Evolutionary conservation across 2,797 vertebrate genomes (phyloP), one percentile per base, ranked within the genome.

Genomic region (Cephalopachus bancanus): DNA sequence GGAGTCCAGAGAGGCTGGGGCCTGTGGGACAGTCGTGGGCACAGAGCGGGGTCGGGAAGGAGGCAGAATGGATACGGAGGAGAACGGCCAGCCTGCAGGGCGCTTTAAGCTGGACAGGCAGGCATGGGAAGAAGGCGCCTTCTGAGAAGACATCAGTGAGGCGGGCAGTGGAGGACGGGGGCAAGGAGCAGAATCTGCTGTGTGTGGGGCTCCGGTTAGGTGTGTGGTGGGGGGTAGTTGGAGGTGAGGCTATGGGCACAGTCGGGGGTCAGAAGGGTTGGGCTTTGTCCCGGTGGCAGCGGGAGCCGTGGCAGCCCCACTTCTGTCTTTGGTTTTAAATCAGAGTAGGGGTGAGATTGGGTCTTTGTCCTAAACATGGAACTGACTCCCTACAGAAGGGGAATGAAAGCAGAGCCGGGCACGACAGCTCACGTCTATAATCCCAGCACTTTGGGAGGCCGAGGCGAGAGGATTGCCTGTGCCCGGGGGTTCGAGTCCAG

Each of bases 151-250:
- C 12, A 51, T 62, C 22, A 26, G 5, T 1, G 14, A 37, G 3
- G n/a, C 4, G 28, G 44, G 7, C 17, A 7, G 22, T 1, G 30
- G 8, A 44, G 49, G 64, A 1, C 3, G 49, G 28, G 49, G 17
- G 5, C 19, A 20, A 1, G 49, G 26, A 33, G 20, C 10, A 9
- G 44, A 0, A 6, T 8, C 3, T n/a, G 20, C 37, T 0, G 0
- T 14, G 8, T 37, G 20, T 79, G 74, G 22, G 24, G 30, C 26
- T 49, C 60, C 17, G 26, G 28, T 10, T 16, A 8, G 44, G 22
- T 3, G 1, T 33, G 10, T 4, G 10, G 28, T 64, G 49, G 3
- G 12, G 15, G 6, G 59, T n/a, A 49, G 15, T 7, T 7, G 53
- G 26, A 15, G 53, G 16, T 1, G 16, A 51, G 79, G 26, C 16